phyloP scores from a whole-genome alignment of 2,113 vertebrate species.

The Sterna hirundo region DNA sequence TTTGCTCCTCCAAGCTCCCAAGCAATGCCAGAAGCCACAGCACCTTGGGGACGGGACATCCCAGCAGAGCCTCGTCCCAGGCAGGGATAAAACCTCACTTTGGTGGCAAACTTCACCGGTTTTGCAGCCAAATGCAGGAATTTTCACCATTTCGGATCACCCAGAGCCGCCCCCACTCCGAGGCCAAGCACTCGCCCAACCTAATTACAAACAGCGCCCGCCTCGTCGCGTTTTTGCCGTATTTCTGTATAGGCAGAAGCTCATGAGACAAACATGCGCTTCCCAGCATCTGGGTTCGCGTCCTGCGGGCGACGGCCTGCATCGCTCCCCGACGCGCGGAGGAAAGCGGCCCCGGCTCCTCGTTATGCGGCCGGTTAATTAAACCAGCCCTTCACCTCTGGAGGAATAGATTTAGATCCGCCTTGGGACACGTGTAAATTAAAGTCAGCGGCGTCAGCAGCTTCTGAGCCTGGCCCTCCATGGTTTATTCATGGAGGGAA shows the following conservation, averaged over 20 bases:
- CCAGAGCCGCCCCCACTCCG: rapidly evolving
- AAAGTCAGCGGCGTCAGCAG: not conserved
- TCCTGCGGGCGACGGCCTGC: not conserved
- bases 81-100: not conserved
- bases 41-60: rapidly evolving
- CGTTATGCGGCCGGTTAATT: not conserved
- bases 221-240: not conserved
- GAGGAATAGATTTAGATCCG: not conserved
- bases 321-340: rapidly evolving
- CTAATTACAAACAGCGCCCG: not conserved
- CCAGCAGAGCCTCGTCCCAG: not conserved
- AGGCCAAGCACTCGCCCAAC: not conserved
- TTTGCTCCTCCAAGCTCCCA: not conserved
- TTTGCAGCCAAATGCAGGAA: rapidly evolving
- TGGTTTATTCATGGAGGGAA: conserved; percentile 22
- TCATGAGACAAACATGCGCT: conserved; percentile 40
- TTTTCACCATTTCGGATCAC: not conserved
- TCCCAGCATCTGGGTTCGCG: not conserved
- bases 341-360: not conserved
- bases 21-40: not conserved
- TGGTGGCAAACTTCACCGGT: not conserved
- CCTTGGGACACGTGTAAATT: conserved; percentile 40
- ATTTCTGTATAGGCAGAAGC: not conserved
- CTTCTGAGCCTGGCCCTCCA: not conserved
- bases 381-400: conserved; percentile 28